Evolutionary conservation across 2,888 invertebrate species (phyloP), one percentile per base, ranked within the genome.

Genomic region (Herminia tarsipennalis): DNA sequence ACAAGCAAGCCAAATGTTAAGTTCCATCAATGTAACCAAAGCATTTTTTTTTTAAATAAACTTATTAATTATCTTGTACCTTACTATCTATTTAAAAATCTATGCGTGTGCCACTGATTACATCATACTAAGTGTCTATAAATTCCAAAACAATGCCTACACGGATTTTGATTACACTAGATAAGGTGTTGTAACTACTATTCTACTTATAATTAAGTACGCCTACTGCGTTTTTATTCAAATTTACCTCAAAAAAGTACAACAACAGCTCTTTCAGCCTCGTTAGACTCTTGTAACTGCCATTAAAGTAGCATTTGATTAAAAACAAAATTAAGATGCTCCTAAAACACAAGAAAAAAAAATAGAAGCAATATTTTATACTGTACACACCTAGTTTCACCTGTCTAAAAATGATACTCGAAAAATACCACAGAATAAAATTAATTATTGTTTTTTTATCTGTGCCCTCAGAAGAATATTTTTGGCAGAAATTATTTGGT

Each of bases 401-500:
- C 82, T 87, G 87, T 78, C 78, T 56, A 66, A 70, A 63, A 69
- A 62, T 66, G 62, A 68, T 65, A 76, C 78, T 80, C 76, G 66
- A 76, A 82, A 83, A 83, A 83, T 80, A 81, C 86, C 83, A 80
- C 66, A 73, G 79, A 80, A 67, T 77, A 78, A 84, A 85, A 90
- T 89, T 89, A 88, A 89, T 89, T 89, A 83, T 81, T 80, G 71
- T 82, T 59, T 69, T 87, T 86, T 83, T 68, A 76, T 81, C 72
- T 68, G 54, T 57, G 64, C 69, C 68, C 79, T 73, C 75, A 79
- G 67, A 72, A 73, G 76, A 80, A 83, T 85, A 80, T 81, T 75
- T 87, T 78, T 76, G 78, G 83, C 86, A 85, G 81, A 87, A 86
- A 88, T 90, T 87, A 89, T 89, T 90, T 89, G 88, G 89, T 88